Percentiles rank a stretch among this genome's conserved stretches.
Evolutionary conservation across 2,888 invertebrate species (phyloP).

Genomic region (Acronicta leporina): DNA sequence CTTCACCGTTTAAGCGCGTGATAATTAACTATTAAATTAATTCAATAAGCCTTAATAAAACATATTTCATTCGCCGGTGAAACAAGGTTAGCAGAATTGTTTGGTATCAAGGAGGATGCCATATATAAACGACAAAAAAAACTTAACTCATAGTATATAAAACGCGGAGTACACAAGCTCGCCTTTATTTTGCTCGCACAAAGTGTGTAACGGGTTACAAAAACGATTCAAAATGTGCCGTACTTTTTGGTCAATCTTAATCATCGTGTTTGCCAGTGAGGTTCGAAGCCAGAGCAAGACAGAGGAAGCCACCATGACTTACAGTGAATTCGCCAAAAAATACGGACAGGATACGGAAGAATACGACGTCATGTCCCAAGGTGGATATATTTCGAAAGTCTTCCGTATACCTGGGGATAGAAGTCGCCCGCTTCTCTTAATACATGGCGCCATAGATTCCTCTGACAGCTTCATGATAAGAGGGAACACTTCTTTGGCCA

Average conservation of each 20-base stretch:
- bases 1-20: too few relatives aligned
- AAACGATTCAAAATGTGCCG: slow-evolving; percentile 30
- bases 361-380: slow-evolving; percentile 60
- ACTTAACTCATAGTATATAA: slow-evolving; percentile 51
- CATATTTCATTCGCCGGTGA: too few relatives aligned
- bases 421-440: slow-evolving; percentile 58
- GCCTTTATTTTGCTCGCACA: slow-evolving; percentile 32
- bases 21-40: too few relatives aligned
- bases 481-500: slow-evolving; percentile 63
- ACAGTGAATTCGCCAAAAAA: slow-evolving; percentile 61
- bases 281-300: slow-evolving; percentile 16
- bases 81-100: not conserved
- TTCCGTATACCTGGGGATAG: slow-evolving; percentile 62
- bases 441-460: slow-evolving; percentile 67
- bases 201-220: slow-evolving; percentile 13
- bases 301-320: slow-evolving; percentile 62
- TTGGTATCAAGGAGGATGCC: not conserved
- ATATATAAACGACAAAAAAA: slow-evolving; percentile 4
- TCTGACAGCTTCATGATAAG: slow-evolving; percentile 65
- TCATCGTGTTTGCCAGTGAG: slow-evolving; percentile 5
- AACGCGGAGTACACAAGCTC: slow-evolving; percentile 15
- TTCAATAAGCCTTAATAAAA: too few relatives aligned
- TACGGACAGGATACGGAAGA: slow-evolving; percentile 62
- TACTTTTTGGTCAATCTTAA: slow-evolving; percentile 10
- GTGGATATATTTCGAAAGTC: slow-evolving; percentile 67